Evolutionary conservation across 2,888 invertebrate genomes (phyloP).

Genomic region (Catotricha subobsoleta): DNA sequence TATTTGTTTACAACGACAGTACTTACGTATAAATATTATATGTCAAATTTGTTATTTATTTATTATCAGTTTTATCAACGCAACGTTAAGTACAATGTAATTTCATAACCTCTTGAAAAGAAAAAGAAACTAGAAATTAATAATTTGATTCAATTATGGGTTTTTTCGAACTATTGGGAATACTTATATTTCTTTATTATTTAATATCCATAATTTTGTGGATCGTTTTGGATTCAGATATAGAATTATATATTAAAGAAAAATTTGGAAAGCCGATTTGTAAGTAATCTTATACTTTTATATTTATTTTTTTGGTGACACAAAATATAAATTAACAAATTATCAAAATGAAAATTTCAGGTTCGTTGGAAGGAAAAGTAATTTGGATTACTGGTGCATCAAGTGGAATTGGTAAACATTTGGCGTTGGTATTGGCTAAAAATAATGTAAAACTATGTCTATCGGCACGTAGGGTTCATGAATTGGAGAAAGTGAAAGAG

Average conservation of each 20-base stretch:
- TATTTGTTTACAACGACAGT: no score
- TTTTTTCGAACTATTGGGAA: conserved; percentile 21
- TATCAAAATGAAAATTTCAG: conserved; percentile 15
- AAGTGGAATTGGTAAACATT: conserved; percentile 60
- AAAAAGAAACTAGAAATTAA: background rate
- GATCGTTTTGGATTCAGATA: conserved; percentile 40
- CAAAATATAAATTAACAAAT: background rate
- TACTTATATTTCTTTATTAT: conserved; percentile 30
- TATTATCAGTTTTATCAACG: no score
- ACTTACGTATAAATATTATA: no score
- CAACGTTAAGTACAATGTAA: no score
- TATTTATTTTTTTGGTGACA: background rate
- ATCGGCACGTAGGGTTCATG: conserved; percentile 43
- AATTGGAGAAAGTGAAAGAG: conserved; percentile 45
- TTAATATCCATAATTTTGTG: conserved; percentile 33
- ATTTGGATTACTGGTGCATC: conserved; percentile 75
- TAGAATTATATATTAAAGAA: conserved; percentile 37
- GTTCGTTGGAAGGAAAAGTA: conserved; percentile 43
- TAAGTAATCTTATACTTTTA: conserved; percentile 22
- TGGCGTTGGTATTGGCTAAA: conserved; percentile 48
- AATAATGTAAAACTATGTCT: conserved; percentile 46
- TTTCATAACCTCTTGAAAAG: no score
- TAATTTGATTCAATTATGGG: conserved; percentile 15
- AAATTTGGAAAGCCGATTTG: conserved; percentile 42
- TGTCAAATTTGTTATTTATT: no score